phyloP scores from a whole-genome alignment of 2,888 invertebrate genomes.

The Lasioglossum pauxillum region DNA sequence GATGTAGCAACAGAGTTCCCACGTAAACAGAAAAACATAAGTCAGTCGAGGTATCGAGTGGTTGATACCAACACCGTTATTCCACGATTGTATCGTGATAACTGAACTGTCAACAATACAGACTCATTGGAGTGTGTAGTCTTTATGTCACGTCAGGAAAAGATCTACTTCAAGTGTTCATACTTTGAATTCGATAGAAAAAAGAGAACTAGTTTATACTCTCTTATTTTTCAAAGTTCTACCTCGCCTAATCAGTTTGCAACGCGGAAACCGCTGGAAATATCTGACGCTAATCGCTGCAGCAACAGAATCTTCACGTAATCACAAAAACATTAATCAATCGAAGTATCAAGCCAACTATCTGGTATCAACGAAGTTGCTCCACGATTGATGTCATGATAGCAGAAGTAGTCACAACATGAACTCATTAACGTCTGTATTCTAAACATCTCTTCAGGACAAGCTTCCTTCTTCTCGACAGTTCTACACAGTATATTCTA shows the following conservation, averaged over 20 bases:
- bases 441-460: not conserved
- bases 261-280: not conserved
- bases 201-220: not conserved
- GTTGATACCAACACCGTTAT: not conserved
- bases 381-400: not conserved
- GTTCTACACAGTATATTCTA: no score
- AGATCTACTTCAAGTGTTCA: not conserved
- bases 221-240: not conserved
- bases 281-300: not conserved
- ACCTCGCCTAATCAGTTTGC: not conserved
- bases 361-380: not conserved
- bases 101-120: not conserved
- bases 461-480: not conserved
- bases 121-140: not conserved
- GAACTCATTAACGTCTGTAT: not conserved
- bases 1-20: not conserved
- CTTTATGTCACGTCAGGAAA: not conserved
- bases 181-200: not conserved
- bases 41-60: not conserved
- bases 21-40: not conserved
- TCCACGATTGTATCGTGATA: not conserved
- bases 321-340: not conserved
- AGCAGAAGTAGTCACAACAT: not conserved
- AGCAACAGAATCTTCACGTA: not conserved
- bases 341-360: not conserved